Evolutionary conservation across 2,888 invertebrate species (phyloP).

Genomic region (Allacma fusca): DNA sequence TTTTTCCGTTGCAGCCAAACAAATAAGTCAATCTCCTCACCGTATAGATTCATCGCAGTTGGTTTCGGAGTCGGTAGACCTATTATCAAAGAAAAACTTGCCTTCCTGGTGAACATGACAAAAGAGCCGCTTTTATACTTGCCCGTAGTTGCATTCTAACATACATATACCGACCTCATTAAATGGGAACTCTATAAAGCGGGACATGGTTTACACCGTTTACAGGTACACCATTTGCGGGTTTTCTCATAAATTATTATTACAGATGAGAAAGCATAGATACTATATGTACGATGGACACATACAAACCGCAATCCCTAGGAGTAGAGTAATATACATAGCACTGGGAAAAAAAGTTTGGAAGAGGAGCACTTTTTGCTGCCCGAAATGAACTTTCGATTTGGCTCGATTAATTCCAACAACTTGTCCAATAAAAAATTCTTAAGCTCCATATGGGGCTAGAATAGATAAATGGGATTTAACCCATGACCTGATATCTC

Average conservation of each 20-base stretch:
- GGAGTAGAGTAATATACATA: too few species aligned
- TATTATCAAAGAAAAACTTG: too few species aligned
- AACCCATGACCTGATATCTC: conserved; percentile 16
- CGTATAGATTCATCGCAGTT: too few species aligned
- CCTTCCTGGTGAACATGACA: neutral
- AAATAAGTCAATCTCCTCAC: too few species aligned
- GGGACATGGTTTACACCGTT: too few species aligned
- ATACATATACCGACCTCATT: conserved; percentile 16
- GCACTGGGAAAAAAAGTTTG: neutral
- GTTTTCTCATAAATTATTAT: too few species aligned
- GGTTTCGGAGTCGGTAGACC: too few species aligned
- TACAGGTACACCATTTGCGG: too few species aligned
- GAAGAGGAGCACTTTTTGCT: too few species aligned
- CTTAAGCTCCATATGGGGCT: neutral
- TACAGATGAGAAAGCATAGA: too few species aligned
- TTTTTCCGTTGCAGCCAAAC: too few species aligned
- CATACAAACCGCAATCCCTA: neutral
- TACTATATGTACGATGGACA: too few species aligned
- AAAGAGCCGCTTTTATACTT: neutral
- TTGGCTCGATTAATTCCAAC: neutral
- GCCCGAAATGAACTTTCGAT: neutral
- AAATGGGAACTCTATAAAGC: neutral
- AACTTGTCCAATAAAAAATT: neutral
- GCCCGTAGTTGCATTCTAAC: neutral
- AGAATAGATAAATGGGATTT: neutral